Evolutionary conservation across 2,797 vertebrate genomes (phyloP).

Genomic region (Lycodopsis pacificus): DNA sequence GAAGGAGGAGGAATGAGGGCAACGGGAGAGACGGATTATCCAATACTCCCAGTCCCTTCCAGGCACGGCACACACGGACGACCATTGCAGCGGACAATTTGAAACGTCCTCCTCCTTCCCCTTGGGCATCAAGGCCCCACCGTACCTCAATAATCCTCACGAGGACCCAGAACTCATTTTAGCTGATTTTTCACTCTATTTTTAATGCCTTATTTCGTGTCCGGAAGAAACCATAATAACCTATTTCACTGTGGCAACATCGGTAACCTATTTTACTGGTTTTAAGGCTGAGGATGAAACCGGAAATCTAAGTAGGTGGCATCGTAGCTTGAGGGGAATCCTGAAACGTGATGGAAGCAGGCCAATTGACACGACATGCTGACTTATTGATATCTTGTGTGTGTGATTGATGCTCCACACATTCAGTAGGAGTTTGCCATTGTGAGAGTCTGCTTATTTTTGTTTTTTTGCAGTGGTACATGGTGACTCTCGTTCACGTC

Average conservation of each 20-base stretch:
- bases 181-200: constrained; percentile 53
- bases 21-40: constrained; percentile 49
- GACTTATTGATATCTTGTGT: constrained; percentile 16
- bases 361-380: constrained; percentile 34
- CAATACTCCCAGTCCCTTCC: constrained; percentile 37
- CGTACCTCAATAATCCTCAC: constrained; percentile 42
- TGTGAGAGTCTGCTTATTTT: constrained; percentile 4
- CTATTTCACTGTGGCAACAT: constrained; percentile 44
- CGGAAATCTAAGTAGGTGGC: constrained; percentile 53
- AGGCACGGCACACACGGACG: constrained; percentile 33
- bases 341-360: constrained; percentile 46
- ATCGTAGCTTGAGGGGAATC: constrained; percentile 48
- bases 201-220: constrained; percentile 59
- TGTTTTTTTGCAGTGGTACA: constrained; percentile 92
- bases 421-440: not conserved
- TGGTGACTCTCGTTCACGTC: constrained; percentile 96
- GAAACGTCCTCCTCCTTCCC: constrained; percentile 40
- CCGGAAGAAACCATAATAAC: constrained; percentile 52
- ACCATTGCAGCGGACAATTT: constrained; percentile 52
- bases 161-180: constrained; percentile 40
- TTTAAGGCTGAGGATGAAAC: constrained; percentile 33
- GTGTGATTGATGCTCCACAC: constrained; percentile 13
- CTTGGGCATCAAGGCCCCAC: constrained; percentile 27
- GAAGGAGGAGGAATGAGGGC: constrained; percentile 58
- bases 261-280: constrained; percentile 47